These are phyloP conservation scores for Acanthochromis polyacanthus DNA, from an alignment of 2,113 vertebrate species.

Conservation along the genomic window DNA sequence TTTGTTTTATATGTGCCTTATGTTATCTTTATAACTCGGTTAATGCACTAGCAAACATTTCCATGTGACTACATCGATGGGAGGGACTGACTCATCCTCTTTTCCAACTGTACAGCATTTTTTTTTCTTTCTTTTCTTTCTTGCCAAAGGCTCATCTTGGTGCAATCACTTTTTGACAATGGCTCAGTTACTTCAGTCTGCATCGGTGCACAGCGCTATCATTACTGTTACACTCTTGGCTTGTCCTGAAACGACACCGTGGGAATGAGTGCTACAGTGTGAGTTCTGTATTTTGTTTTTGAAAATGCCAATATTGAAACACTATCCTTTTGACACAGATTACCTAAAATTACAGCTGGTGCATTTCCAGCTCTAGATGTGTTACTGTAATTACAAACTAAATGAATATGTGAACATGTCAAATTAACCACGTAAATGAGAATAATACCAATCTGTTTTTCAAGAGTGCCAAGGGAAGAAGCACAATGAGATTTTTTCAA, in stretches of 20 bases:
- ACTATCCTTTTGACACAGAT: not conserved
- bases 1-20: conserved; percentile 48
- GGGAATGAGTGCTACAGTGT: conserved; percentile 8
- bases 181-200: conserved; percentile 47
- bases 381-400: not conserved
- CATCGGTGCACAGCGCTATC: conserved; percentile 44
- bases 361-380: not conserved
- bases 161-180: conserved; percentile 64
- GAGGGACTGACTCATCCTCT: conserved; percentile 6
- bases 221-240: conserved; percentile 16
- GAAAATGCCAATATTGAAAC: not conserved
- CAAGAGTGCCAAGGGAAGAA: conserved; percentile 39
- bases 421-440: conserved; percentile 13
- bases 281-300: not conserved
- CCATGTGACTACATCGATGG: not conserved
- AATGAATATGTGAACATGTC: conserved; percentile 29
- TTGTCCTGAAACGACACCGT: conserved; percentile 7
- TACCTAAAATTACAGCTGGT: conserved; percentile 1
- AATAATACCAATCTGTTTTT: not conserved
- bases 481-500: conserved; percentile 20
- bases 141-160: conserved; percentile 34
- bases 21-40: conserved; percentile 36
- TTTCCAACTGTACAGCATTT: not conserved
- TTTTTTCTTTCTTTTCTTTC: conserved; percentile 4
- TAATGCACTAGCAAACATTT: conserved; percentile 21